Evolutionary conservation across 2,888 invertebrate species (phyloP).

Genomic region (Drosophila yooni): DNA sequence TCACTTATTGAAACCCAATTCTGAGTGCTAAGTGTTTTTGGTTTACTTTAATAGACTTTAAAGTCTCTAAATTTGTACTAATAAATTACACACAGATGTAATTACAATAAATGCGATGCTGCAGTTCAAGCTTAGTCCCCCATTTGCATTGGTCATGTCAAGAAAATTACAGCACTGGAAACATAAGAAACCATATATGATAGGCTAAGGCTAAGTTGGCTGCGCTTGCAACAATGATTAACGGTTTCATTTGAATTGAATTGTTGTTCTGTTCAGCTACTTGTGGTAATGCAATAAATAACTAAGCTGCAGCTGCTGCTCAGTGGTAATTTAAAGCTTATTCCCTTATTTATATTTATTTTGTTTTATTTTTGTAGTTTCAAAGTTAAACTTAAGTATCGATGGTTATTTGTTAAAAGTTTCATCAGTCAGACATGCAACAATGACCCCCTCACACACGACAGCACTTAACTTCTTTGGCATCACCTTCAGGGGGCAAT

Average conservation of each 20-base stretch:
- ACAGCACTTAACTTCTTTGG: conserved; percentile 49
- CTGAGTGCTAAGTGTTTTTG: neutral
- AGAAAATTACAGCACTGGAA: neutral
- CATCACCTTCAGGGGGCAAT: conserved; percentile 60
- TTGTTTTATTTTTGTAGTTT: conserved; percentile 32
- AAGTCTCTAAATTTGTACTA: neutral
- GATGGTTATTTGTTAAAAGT: conserved; percentile 50
- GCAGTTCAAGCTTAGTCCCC: neutral
- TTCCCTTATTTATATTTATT: conserved; percentile 43
- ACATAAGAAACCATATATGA: neutral
- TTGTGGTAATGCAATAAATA: conserved; percentile 1
- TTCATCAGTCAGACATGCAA: conserved; percentile 39
- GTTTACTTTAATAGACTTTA: accelerated
- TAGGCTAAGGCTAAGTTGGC: neutral
- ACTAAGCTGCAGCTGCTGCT: conserved; percentile 31
- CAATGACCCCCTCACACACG: conserved; percentile 29
- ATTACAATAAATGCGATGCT: neutral
- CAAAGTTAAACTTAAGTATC: conserved; percentile 45
- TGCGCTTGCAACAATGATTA: neutral
- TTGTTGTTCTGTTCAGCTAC: neutral
- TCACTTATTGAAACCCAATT: neutral
- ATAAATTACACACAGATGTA: neutral
- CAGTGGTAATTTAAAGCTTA: conserved; percentile 37
- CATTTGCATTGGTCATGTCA: neutral
- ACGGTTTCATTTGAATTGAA: neutral